Evolutionary conservation across 2,888 invertebrate genomes (phyloP).

Genomic region (Cynaeus angustus): DNA sequence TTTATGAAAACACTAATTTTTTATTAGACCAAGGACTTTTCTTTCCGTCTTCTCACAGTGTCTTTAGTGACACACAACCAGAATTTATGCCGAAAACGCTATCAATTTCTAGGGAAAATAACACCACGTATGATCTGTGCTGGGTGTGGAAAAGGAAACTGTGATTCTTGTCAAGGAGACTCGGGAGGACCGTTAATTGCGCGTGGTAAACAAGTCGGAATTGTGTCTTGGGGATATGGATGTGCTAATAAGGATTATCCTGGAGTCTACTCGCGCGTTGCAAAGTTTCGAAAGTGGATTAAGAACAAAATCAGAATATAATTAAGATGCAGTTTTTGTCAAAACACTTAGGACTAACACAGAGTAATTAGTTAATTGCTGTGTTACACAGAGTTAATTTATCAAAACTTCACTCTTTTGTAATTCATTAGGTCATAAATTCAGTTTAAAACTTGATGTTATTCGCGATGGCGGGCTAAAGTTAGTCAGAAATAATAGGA

Average conservation of each 20-base stretch:
- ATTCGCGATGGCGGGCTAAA: not conserved
- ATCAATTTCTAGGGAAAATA: slow-evolving; percentile 39
- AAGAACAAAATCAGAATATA: slow-evolving; percentile 7
- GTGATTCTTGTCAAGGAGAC: slow-evolving; percentile 57
- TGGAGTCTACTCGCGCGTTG: slow-evolving; percentile 49
- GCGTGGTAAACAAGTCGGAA: slow-evolving; percentile 46
- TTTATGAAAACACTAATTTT: no score
- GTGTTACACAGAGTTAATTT: not conserved
- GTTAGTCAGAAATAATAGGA: not conserved
- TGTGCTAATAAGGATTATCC: slow-evolving; percentile 49
- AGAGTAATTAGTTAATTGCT: no score
- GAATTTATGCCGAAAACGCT: slow-evolving; percentile 1
- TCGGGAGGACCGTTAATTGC: slow-evolving; percentile 51
- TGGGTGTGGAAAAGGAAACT: slow-evolving; percentile 55
- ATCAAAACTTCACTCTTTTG: not conserved
- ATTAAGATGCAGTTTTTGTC: not conserved
- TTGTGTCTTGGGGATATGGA: slow-evolving; percentile 53
- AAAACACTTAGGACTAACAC: not conserved
- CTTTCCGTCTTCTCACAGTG: slow-evolving; percentile 5
- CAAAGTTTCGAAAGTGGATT: slow-evolving; percentile 35
- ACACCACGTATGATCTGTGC: slow-evolving; percentile 60
- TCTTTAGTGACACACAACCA: slow-evolving; percentile 7
- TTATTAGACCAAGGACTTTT: not conserved
- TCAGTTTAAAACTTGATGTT: not conserved
- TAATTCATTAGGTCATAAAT: not conserved